Evolutionary conservation across 2,797 vertebrate species (phyloP), one percentile per base, ranked within the genome.

Genomic region (Acanthurus tractus): DNA sequence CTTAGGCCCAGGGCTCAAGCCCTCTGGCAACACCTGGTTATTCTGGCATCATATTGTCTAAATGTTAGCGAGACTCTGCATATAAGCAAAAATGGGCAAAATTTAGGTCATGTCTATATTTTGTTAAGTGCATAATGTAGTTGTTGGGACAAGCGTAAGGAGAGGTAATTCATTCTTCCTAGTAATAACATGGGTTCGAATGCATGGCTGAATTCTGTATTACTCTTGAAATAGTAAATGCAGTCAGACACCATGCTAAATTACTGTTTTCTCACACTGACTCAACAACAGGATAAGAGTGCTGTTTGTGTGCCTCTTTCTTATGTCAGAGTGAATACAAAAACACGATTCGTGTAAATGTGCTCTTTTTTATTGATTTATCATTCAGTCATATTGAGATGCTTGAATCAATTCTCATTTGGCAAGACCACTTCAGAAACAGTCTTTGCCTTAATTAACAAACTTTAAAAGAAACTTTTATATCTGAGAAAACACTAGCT

Each of bases 131-230:
- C 25, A 40, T 40, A 40, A 40, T 40, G 38, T 40, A 40, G 10
- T 40, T 40, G 3, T 40, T 12, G 38, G 38, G 38, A 40, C 38
- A 2, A 12, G 11, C 38, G 3, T 40, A 40, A 9, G 94, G 95
- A 96, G 76, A 96, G 96, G 96, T 97, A 70, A 48, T 22, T 13
- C 8, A 0, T 12, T 4, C 8, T 4, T 9, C 2, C 17, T 44
- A 18, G n/a, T 52, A 2, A n/a, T 8, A 40, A 12, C 3, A 5
- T 40, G 38, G 11, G 11, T 40, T 10, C 70, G 23, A 72, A 42
- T 62, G 95, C 96, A 96, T 96, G 95, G 94, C 9, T 0, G 93
- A 97, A 95, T 97, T 96, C 95, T 96, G 94, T 92, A 15, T 93
- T 93, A 49, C 92, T 94, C 58, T 20, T 78, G 70, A 76, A 57